Evolutionary conservation across 1,140 invertebrate genomes (phyloP).

Genomic region (Ceratina australensis): DNA sequence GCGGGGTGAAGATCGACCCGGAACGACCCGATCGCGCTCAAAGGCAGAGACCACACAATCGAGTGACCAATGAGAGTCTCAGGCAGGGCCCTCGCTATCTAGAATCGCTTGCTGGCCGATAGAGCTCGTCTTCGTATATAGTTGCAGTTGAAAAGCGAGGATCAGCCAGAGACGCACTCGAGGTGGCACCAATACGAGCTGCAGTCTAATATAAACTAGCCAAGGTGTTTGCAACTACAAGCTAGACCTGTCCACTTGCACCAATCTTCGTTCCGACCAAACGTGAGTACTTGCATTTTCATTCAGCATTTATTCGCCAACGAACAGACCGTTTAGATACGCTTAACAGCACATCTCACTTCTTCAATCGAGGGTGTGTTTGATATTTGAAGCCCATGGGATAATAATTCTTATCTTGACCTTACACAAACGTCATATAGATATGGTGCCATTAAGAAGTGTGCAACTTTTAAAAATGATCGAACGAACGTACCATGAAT

Average conservation of each 20-base stretch:
- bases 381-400: too few species aligned
- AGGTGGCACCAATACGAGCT: constrained; percentile 43
- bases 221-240: constrained; percentile 11
- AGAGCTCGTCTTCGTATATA: constrained; percentile 42
- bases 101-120: constrained; percentile 40
- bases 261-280: not conserved
- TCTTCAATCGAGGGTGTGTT: too few species aligned
- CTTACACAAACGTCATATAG: too few species aligned
- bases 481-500: too few species aligned
- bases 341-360: too few species aligned
- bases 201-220: constrained; percentile 39
- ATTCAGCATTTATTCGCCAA: too few species aligned
- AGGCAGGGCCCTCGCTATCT: constrained; percentile 35
- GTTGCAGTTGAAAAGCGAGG: constrained; percentile 43
- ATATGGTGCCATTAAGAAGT: too few species aligned
- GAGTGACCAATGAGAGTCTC: constrained; percentile 31
- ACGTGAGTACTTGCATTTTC: constrained; percentile 14
- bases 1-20: constrained; percentile 42
- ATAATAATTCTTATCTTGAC: too few species aligned
- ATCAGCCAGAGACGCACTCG: constrained; percentile 38
- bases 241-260: too few species aligned
- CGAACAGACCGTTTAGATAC: too few species aligned
- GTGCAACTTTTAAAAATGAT: too few species aligned
- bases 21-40: constrained; percentile 37
- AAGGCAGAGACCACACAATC: constrained; percentile 21